Evolutionary conservation across 2,888 invertebrate species (phyloP), one percentile per base, ranked within the genome.

Genomic region (Pyrgus malvae): DNA sequence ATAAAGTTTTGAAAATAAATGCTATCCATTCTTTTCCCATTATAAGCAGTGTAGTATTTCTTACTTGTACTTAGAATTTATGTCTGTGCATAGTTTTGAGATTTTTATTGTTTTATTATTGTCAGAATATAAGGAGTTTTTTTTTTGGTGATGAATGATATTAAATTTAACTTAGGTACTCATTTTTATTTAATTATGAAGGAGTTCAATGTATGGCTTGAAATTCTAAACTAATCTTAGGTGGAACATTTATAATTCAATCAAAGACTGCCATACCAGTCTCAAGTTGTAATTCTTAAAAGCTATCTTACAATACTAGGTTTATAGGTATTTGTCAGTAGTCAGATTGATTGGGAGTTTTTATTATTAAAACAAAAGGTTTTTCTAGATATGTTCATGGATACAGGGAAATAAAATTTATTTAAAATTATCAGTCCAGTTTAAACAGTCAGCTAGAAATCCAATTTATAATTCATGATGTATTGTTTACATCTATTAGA

Each of bases 401-500:
- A 53, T 45, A 53, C 53, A 53, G 53, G 53, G 53, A 53, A 53
- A 45, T 53, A 31, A n/a, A n/a, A 53, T 29, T 29, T 23, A 3
- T 31, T 29, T 53, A 9, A 31, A 38, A 31, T 49, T 41, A 23
- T 41, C 37, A 27, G 27, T 25, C 14, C 45, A 45, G 29, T 29
- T 44, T 45, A 38, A 14, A 3, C 21, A 25, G 29, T 23, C 8
- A 53, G 4, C 27, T 45, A 45, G 44, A n/a, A 33, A 50, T 33
- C 35, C 25, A 42, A 11, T 31, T 25, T 35, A 8, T 25, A 12
- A 27, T 42, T 16, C 12, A 21, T 38, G 38, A 38, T 40, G 31
- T n/a, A 23, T 40, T 31, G n/a, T 35, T 16, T 33, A 17, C 4
- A 42, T 44, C 37, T 44, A 51, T 44, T 44, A 44, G n/a, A 35